Evolutionary conservation across 1,140 invertebrate species (phyloP).

Genomic region (Drosophila dunni): DNA sequence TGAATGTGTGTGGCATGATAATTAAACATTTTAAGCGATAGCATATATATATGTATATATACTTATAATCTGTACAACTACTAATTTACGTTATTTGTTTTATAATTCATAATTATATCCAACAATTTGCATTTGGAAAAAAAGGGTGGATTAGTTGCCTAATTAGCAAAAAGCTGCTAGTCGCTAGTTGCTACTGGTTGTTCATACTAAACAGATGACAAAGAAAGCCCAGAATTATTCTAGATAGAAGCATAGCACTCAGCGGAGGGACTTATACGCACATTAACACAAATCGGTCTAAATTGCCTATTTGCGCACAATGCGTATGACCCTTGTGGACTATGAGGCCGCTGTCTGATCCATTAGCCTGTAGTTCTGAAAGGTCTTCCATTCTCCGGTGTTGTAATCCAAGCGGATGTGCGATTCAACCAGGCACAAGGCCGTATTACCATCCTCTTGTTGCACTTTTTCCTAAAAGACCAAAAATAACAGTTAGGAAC

Average conservation of each 20-base stretch:
- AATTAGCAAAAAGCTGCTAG: constrained; percentile 44
- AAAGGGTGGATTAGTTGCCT: constrained; percentile 48
- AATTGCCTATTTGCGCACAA: constrained; percentile 59
- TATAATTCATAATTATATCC: constrained; percentile 68
- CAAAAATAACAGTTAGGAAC: neutral
- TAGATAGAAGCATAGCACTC: constrained; percentile 41
- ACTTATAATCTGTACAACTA: constrained; percentile 78
- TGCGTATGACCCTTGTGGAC: constrained; percentile 78
- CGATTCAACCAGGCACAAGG: constrained; percentile 90
- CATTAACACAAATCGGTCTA: neutral
- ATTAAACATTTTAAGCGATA: constrained; percentile 75
- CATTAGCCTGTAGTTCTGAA: constrained; percentile 89
- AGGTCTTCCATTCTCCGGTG: constrained; percentile 93
- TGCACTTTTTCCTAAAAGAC: constrained; percentile 87
- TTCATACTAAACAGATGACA: constrained; percentile 56
- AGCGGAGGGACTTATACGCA: constrained; percentile 30
- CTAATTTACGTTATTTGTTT: constrained; percentile 80
- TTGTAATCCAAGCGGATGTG: constrained; percentile 96
- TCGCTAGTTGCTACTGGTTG: constrained; percentile 30
- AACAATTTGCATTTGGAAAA: constrained; percentile 44
- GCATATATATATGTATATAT: constrained; percentile 62
- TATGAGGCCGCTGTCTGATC: constrained; percentile 81
- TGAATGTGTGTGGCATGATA: constrained; percentile 49
- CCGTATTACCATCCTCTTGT: constrained; percentile 87
- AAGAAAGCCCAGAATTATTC: constrained; percentile 42